These are phyloP conservation scores for Hypotaenidia okinawae DNA, from an alignment of 2,797 vertebrate genomes.

Conservation along the genomic window DNA sequence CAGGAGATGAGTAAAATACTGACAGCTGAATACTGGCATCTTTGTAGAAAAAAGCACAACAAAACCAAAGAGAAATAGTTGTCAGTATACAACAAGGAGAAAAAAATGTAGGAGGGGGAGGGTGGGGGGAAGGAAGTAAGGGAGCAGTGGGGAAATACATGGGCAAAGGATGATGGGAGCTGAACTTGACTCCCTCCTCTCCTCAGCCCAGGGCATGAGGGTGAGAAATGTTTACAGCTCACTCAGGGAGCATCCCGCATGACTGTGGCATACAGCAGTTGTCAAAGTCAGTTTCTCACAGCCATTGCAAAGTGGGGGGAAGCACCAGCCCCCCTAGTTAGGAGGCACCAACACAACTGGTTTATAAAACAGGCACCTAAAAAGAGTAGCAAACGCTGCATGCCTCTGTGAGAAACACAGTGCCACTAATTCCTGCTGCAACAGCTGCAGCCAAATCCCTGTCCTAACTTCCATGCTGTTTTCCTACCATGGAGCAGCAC, in stretches of 20 bases:
- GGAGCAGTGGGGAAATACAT: background rate
- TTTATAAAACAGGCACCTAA: background rate
- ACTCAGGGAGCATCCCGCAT: background rate
- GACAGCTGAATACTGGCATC: background rate
- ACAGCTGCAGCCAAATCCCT: background rate
- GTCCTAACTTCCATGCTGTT: background rate
- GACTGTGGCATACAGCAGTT: background rate
- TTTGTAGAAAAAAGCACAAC: background rate
- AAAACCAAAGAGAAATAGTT: background rate
- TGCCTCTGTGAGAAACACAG: background rate
- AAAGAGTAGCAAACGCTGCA: background rate
- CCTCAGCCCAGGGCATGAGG: background rate
- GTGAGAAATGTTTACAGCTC: background rate
- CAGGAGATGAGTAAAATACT: background rate
- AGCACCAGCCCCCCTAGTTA: background rate
- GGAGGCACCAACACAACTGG: background rate
- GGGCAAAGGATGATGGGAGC: background rate
- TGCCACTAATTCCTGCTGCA: background rate
- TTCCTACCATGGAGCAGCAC: background rate
- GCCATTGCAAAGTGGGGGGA: background rate
- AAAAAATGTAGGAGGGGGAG: rapidly evolving
- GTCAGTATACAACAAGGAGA: background rate
- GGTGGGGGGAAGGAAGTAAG: background rate
- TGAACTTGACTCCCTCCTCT: background rate
- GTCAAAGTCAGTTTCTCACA: background rate